Base-by-base conservation (phyloP, 2,113 vertebrate species). In the Engraulis encrasicolus region DNA sequence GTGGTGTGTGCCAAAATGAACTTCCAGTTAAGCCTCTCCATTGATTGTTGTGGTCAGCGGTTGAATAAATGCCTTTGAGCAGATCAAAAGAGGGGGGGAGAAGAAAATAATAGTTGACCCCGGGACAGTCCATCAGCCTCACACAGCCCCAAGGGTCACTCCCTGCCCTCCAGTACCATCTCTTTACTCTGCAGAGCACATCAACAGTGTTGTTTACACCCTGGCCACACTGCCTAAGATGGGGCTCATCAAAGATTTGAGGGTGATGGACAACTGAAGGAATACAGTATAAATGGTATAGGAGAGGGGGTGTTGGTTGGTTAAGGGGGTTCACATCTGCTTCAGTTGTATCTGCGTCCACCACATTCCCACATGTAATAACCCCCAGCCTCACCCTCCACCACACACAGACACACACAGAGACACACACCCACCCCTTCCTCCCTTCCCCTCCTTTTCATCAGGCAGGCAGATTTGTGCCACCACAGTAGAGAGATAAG, bases 31-130 rank as follows among this genome's bases (percentile, higher is more conserved):
- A 34, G 80, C 74, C 83, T 81, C 58, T 74, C n/a, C 77, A 88
- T 88, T 88, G 84, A 87, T 91, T 52, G 81, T 34, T 38, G 58
- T 36, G 23, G 83, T 74, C 85, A 23, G 50, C 36, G 18, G 52
- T 52, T 23, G 66, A 58, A 74, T 82, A 74, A 74, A 82, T 78
- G 81, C 49, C 86, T 77, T 20, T 48, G 4, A 84, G 40, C 85
- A 77, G 79, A 87, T 83, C 54, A 84, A 31, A 34, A 74, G 15
- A 71, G 3, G 6, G 23, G 23, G 11, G 23, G 19, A 58, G 20
- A 58, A 66, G n/a, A 66, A 66, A 66, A 36, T 6, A 74, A 74
- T 74, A 34, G 66, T 14, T 74, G 27, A 74, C 31, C 66, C 15
- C 6, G n/a, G 34, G 27, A 34, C 11, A 74, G 66, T 34, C 66